Evolutionary conservation across 92 coral and sea anemone genomes (phyloP), one percentile per base, ranked within the genome.

Genomic region (Virgularia gustaviana): DNA sequence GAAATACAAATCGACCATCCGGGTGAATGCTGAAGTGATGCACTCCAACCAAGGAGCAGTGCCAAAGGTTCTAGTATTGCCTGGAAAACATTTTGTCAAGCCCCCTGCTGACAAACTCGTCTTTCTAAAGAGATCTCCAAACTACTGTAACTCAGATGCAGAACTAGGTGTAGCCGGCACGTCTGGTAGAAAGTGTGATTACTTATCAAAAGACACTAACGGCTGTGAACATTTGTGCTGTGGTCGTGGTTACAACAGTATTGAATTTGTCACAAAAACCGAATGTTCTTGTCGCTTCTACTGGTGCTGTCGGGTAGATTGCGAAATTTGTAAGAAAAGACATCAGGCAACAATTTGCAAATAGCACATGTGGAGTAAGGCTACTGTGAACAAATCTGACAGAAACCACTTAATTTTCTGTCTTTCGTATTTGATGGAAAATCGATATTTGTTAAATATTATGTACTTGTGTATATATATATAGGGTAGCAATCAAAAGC

Each of bases 241-340:
- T 63, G 90, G 90, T 13, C 88, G 90, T 45, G 90, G 90, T 9
- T 77, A 89, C 72, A 81, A 89, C 20, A 89, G 86, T 13, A 83
- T 85, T 24, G 82, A 67, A 19, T 56, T 63, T 19, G 63, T 68
- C n/a, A 51, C 59, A 42, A 51, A 36, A 36, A 79, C 76, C 57
- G 35, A 41, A 24, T 89, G 96, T 39, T 24, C 68, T 64, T 89
- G 96, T 41, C 82, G 82, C 52, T 89, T 89, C 70, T 59, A 73
- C 11, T 89, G 90, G 90, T 89, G 96, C 63, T 94, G 99, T 43
- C 51, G 60, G 8, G 99, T 94, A 16, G 71, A 39, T 35, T 94
- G 99, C 32, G 57, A 87, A 24, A 74, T 39, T 12, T 94, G 99
- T 56, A 73, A 87, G 60, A 83, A 79, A 43, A 60, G 70, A 8